phyloP scores from a whole-genome alignment of 1,140 invertebrate genomes.

The Cheumatopsyche charites region DNA sequence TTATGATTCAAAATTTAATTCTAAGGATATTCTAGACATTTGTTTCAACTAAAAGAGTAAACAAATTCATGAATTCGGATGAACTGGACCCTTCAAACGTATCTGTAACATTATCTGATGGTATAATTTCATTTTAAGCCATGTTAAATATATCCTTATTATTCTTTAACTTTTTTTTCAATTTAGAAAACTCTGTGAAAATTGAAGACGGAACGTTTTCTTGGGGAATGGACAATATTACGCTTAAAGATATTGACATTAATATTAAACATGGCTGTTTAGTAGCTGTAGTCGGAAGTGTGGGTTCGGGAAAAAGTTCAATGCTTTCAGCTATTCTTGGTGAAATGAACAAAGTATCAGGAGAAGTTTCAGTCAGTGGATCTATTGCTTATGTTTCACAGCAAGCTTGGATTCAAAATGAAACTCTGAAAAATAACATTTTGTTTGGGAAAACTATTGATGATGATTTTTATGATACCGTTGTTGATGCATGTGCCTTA shows the following conservation, averaged over 20 bases:
- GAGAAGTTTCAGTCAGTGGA: slow-evolving; percentile 81
- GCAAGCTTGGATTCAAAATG: slow-evolving; percentile 95
- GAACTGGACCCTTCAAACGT: slow-evolving; percentile 81
- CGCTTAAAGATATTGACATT: slow-evolving; percentile 77
- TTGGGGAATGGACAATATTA: slow-evolving; percentile 70
- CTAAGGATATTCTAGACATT: slow-evolving; percentile 63
- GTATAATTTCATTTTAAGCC: too few relatives aligned
- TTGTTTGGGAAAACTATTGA: slow-evolving; percentile 78
- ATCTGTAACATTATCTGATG: slow-evolving; percentile 73
- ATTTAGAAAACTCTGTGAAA: slow-evolving; percentile 71
- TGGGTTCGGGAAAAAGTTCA: slow-evolving; percentile 91
- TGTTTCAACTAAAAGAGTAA: slow-evolving; percentile 83
- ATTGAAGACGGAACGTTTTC: slow-evolving; percentile 80
- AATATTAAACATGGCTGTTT: slow-evolving; percentile 70
- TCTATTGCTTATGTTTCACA: slow-evolving; percentile 88
- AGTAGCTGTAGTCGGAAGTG: slow-evolving; percentile 85
- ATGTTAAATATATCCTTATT: slow-evolving; percentile 52
- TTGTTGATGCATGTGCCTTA: slow-evolving; percentile 85
- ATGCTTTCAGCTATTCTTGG: slow-evolving; percentile 84
- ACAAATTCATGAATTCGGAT: slow-evolving; percentile 88
- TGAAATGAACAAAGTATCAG: slow-evolving; percentile 86
- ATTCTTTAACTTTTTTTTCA: slow-evolving; percentile 29
- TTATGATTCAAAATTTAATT: slow-evolving; percentile 4
- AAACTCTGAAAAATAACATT: slow-evolving; percentile 88
- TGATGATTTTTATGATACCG: slow-evolving; percentile 75